Evolutionary conservation across 2,113 vertebrate species (phyloP).

Genomic region (Bubalus kerabau): DNA sequence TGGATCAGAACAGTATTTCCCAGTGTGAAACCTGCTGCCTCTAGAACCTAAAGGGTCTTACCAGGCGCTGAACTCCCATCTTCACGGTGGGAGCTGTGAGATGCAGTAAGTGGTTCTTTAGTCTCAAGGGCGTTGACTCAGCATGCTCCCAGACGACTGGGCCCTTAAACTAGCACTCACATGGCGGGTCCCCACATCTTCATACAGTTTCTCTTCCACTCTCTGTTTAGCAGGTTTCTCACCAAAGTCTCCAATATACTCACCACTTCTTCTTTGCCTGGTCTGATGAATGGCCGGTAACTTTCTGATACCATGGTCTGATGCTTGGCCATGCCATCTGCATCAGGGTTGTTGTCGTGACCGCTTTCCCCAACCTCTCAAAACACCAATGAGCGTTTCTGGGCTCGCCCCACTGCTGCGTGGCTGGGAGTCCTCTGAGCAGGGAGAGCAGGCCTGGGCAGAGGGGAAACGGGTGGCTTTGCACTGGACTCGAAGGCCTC

Average conservation of each 20-base stretch:
- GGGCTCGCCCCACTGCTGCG: background rate
- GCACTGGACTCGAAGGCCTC: background rate
- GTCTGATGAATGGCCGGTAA: background rate
- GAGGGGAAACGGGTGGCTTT: background rate
- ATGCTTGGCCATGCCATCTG: background rate
- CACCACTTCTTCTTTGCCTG: background rate
- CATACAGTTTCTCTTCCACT: background rate
- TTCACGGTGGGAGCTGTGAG: background rate
- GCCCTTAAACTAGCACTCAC: background rate
- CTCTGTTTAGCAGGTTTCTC: background rate
- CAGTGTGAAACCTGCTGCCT: background rate
- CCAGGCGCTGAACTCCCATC: background rate
- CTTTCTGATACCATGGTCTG: background rate
- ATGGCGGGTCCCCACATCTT: background rate
- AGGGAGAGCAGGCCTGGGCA: background rate
- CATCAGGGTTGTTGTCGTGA: rapidly evolving
- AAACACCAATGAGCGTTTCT: background rate
- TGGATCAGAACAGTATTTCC: background rate
- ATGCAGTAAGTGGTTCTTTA: background rate
- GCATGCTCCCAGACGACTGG: too few species aligned
- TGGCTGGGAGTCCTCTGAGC: background rate
- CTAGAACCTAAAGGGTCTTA: background rate
- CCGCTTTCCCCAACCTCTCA: background rate
- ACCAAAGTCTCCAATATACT: background rate
- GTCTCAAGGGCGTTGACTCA: background rate